Evolutionary conservation across 1,140 invertebrate species (phyloP).

Genomic region (Drosophila pandora): DNA sequence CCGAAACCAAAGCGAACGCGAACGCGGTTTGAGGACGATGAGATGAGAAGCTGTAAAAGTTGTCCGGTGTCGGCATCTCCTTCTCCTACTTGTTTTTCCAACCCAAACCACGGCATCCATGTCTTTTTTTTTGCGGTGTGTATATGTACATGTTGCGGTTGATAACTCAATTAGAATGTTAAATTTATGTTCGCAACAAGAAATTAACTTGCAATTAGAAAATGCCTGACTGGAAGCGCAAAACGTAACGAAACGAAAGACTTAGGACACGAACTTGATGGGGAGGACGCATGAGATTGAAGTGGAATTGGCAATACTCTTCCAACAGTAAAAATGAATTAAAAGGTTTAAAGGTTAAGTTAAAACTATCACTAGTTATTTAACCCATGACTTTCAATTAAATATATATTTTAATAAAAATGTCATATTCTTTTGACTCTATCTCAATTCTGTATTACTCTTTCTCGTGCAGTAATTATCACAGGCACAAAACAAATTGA

Average conservation of each 20-base stretch:
- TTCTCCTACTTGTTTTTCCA: conserved; percentile 51
- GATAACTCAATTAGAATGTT: conserved; percentile 82
- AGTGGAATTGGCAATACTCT: conserved; percentile 32
- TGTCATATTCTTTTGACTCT: neutral
- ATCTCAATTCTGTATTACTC: neutral
- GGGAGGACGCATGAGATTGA: conserved; percentile 7
- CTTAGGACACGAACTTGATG: conserved; percentile 77
- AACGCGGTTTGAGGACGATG: conserved; percentile 31
- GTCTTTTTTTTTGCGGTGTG: conserved; percentile 24
- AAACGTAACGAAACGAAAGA: conserved; percentile 67
- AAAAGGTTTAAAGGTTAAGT: too few species aligned
- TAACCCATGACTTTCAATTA: too few species aligned
- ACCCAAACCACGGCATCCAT: conserved; percentile 9
- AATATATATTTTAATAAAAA: too few species aligned
- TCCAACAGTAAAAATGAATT: neutral
- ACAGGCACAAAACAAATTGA: conserved; percentile 60
- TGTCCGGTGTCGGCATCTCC: conserved; percentile 60
- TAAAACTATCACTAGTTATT: too few species aligned
- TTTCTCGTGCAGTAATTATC: conserved; percentile 23
- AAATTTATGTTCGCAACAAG: conserved; percentile 82
- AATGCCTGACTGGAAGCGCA: conserved; percentile 58
- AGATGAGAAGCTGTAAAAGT: conserved; percentile 72
- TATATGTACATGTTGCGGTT: conserved; percentile 77
- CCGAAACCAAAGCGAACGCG: conserved; percentile 3
- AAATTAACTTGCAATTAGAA: conserved; percentile 83